These are phyloP conservation scores for Neodiprion pinetum DNA, from an alignment of 1,140 invertebrate species.

Conservation along the genomic window DNA sequence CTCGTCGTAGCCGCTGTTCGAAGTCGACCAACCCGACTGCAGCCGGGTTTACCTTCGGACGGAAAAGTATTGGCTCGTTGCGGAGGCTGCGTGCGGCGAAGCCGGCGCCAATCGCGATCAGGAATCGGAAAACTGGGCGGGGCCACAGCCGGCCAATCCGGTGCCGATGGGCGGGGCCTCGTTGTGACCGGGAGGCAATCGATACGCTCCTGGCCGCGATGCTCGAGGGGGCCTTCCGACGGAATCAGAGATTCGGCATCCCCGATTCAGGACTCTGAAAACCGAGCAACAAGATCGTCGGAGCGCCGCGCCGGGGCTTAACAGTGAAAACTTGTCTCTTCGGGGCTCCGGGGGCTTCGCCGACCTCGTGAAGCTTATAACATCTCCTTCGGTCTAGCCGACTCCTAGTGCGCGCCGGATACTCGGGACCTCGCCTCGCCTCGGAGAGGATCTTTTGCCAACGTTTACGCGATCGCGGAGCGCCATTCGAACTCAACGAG, in stretches of 20 bases:
- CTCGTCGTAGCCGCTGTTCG: no score
- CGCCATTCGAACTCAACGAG: constrained; percentile 24
- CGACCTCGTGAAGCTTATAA: no score
- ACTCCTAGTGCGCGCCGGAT: not conserved
- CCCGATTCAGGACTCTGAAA: not conserved
- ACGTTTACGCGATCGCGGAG: constrained; percentile 12
- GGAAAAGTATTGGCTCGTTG: not conserved
- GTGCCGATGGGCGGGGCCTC: not conserved
- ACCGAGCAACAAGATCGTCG: not conserved
- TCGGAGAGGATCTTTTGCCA: not conserved
- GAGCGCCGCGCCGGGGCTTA: not conserved
- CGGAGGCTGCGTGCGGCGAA: not conserved
- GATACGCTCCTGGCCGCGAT: not conserved
- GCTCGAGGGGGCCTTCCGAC: not conserved
- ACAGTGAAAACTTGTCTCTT: not conserved
- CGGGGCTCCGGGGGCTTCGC: not conserved
- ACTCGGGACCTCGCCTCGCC: not conserved
- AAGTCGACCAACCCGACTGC: no score
- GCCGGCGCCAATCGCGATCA: not conserved
- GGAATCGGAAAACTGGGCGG: not conserved
- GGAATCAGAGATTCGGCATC: constrained; percentile 2
- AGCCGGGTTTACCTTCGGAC: not conserved
- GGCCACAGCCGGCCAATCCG: not conserved
- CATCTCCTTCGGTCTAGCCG: no score
- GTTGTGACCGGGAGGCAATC: not conserved